These are phyloP conservation scores for Tenthredo scrophulariae DNA, from an alignment of 2,888 invertebrate species.

Conservation along the genomic window DNA sequence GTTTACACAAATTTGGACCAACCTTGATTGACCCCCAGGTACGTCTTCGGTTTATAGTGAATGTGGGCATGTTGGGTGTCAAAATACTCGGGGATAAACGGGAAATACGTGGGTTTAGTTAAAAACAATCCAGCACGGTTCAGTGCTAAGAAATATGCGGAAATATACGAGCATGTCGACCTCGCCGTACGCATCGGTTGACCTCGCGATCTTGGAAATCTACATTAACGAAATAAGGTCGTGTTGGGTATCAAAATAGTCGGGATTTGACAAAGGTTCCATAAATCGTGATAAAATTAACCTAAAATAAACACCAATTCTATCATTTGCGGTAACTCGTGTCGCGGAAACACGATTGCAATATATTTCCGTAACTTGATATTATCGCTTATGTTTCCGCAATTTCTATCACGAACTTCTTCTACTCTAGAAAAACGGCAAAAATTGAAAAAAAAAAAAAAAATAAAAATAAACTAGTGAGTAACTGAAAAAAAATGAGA, in stretches of 20 bases:
- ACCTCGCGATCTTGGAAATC: slow-evolving; percentile 46
- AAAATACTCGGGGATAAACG: slow-evolving; percentile 57
- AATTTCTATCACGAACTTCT: not conserved
- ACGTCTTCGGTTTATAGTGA: slow-evolving; percentile 73
- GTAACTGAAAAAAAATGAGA: too few species aligned
- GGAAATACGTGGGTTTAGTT: not conserved
- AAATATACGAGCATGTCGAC: slow-evolving; percentile 43
- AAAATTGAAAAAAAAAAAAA: not conserved
- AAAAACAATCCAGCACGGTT: not conserved
- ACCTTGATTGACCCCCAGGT: slow-evolving; percentile 80
- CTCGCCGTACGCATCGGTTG: slow-evolving; percentile 48
- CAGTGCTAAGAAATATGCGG: slow-evolving; percentile 26
- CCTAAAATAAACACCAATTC: not conserved
- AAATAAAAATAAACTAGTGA: not conserved
- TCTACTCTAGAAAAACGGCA: not conserved
- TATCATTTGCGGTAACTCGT: not conserved
- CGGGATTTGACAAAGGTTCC: not conserved
- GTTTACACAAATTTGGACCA: slow-evolving; percentile 80
- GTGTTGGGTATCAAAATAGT: slow-evolving; percentile 43
- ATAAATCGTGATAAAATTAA: not conserved
- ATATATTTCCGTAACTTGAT: not conserved
- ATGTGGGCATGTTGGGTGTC: slow-evolving; percentile 77
- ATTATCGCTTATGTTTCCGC: not conserved
- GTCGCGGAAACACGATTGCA: not conserved
- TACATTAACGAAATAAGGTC: slow-evolving; percentile 16